phyloP scores from a whole-genome alignment of 2,888 invertebrate species.

The Seira ritae region DNA sequence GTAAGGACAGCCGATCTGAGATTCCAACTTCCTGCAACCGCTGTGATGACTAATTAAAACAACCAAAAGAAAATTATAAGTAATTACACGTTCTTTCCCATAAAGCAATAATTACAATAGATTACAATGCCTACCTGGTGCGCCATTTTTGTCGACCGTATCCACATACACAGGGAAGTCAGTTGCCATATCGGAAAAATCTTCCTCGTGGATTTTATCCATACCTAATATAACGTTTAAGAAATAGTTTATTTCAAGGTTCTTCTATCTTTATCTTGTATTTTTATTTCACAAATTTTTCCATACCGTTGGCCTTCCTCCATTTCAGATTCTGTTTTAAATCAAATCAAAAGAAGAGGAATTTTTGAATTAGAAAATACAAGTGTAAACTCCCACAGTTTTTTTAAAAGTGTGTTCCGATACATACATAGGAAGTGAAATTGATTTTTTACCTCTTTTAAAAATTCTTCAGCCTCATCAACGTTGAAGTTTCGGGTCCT shows the following conservation, averaged over 20 bases:
- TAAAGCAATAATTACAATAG: no score
- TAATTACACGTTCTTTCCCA: no score
- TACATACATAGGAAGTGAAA: no score
- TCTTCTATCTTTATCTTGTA: no score
- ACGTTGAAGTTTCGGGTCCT: conserved; percentile 36
- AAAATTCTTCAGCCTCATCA: conserved; percentile 33
- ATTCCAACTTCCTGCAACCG: conserved; percentile 31
- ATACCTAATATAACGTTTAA: no score
- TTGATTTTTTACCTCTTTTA: conserved; percentile 47
- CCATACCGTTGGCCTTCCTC: conserved; percentile 34
- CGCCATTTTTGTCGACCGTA: conserved; percentile 30
- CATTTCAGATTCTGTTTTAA: conserved; percentile 28
- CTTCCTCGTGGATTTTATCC: conserved; percentile 35
- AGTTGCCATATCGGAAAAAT: conserved; percentile 25
- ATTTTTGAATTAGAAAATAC: background rate
- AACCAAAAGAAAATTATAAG: no score
- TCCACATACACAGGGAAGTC: conserved; percentile 31
- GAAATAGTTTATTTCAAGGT: no score
- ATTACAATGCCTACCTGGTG: conserved; percentile 23
- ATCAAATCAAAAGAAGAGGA: background rate
- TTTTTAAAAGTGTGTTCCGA: no score
- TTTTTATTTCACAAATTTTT: no score
- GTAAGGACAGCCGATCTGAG: background rate
- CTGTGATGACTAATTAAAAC: no score
- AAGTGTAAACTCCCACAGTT: background rate